A percentile compares a stretch with the other conserved stretches of the same genome.
phyloP scores from a whole-genome alignment of 1,140 invertebrate species.

The Plodia interpunctella region DNA sequence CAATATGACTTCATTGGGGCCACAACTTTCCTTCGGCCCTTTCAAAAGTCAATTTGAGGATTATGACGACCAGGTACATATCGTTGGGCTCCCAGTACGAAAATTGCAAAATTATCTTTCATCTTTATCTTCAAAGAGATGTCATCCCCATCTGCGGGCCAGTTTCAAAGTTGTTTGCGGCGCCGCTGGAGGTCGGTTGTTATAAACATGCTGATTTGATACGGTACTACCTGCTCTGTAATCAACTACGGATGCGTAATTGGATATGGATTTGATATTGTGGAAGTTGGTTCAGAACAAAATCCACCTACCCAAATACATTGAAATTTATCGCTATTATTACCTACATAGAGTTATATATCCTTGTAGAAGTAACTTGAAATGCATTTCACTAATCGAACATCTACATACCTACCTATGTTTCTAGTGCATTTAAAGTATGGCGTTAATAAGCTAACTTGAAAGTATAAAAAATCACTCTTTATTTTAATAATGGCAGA shows the following conservation, averaged over 20 bases:
- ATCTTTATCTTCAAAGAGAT: slow-evolving; percentile 75
- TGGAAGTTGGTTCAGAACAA: no score
- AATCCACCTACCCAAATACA: no score
- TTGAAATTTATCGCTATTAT: no score
- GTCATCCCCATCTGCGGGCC: slow-evolving; percentile 66
- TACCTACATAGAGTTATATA: no score
- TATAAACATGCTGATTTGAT: slow-evolving; percentile 63
- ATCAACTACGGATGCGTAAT: slow-evolving; percentile 45
- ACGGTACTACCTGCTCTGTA: slow-evolving; percentile 43
- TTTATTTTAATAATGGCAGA: no score
- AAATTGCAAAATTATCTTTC: slow-evolving; percentile 73
- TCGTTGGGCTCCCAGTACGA: slow-evolving; percentile 54
- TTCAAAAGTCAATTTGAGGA: slow-evolving; percentile 65
- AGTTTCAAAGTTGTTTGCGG: slow-evolving; percentile 68
- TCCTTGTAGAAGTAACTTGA: no score
- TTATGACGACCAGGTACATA: slow-evolving; percentile 57
- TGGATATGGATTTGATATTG: slow-evolving; percentile 19
- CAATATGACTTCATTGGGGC: no score
- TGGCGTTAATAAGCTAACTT: no score
- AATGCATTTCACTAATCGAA: no score
- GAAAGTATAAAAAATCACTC: no score
- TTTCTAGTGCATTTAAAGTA: no score
- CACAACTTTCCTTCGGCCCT: slow-evolving; percentile 8
- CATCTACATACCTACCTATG: no score
- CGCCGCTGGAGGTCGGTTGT: slow-evolving; percentile 56